Base-by-base conservation (phyloP, 1,140 invertebrate genomes). In the Platyscapa corneri region DNA sequence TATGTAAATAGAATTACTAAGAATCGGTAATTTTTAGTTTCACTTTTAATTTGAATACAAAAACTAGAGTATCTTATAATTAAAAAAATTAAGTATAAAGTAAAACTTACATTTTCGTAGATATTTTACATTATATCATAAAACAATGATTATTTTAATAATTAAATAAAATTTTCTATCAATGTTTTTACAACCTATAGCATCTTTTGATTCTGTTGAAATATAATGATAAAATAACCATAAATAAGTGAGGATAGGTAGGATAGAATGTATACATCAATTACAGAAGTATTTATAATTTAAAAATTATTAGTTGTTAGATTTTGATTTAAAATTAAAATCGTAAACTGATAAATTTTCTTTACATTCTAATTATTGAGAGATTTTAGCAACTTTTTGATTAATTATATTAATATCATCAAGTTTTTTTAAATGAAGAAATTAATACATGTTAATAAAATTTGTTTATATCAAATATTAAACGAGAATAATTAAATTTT, bases 381-480 rank as follows among this genome's bases (percentile, higher is more conserved):
- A 27, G 56, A 60, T 27, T 27, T 23, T 60, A 23, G 27, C 27
- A 60, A 6, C 2, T 60, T 60, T 23, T 60, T 3, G 23, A 60
- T 60, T 60, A 60, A 53, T 53, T 60, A 60, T 60, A 27, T 60
- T 60, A 60, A 23, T 60, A 60, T 60, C 3, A 20, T 27, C 23
- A 27, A 3, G 2, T 27, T 27, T 3, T 60, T 6, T 60, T 60
- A 27, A 60, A 60, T 60, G 10, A 1, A 27, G 8, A 14, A 12
- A 53, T 53, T 14, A 53, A 14, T 20, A 16, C 18, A 53, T 14
- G 16, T 20, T 53, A 18, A 53, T 34, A 65, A 70, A 67, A 81
- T 20, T 82, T 34, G 34, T 46, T 82, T 72, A 12, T 27, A 72
- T 42, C 64, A 79, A 77, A 77, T n/a, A 49, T 60, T 37, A 64